Conservation (phyloP, 2,113 vertebrate species). For the Cryptotis parvus region DNA sequence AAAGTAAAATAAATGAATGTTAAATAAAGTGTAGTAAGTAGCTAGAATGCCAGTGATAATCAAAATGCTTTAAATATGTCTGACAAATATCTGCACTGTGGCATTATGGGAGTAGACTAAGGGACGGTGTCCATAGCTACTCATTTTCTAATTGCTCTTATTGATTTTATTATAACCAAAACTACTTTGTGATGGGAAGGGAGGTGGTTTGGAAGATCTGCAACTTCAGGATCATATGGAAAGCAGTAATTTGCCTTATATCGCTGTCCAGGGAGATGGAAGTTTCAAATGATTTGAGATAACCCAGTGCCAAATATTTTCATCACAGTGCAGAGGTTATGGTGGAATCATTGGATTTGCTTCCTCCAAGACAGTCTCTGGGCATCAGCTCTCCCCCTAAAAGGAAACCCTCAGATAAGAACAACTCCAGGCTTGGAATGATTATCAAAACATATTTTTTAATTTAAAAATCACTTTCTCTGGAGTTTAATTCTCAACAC, state of each 20-base stretch:
- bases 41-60: neutral
- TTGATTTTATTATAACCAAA: neutral
- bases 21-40: neutral
- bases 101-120: neutral
- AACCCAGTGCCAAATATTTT: neutral
- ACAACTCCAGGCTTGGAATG: neutral
- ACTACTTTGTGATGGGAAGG: neutral
- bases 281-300: neutral
- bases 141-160: neutral
- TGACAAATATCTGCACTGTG: neutral
- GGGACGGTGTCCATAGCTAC: neutral
- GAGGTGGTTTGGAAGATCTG: neutral
- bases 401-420: neutral
- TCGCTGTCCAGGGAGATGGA: neutral
- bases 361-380: neutral
- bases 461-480: neutral
- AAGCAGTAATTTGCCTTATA: neutral
- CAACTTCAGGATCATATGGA: neutral
- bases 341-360: neutral
- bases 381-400: neutral
- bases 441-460: neutral
- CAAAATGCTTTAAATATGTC: neutral
- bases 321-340: neutral
- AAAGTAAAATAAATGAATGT: neutral
- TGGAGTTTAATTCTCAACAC: neutral